Conservation (phyloP, 2,888 invertebrate species). For the Stenodera caucasica region DNA sequence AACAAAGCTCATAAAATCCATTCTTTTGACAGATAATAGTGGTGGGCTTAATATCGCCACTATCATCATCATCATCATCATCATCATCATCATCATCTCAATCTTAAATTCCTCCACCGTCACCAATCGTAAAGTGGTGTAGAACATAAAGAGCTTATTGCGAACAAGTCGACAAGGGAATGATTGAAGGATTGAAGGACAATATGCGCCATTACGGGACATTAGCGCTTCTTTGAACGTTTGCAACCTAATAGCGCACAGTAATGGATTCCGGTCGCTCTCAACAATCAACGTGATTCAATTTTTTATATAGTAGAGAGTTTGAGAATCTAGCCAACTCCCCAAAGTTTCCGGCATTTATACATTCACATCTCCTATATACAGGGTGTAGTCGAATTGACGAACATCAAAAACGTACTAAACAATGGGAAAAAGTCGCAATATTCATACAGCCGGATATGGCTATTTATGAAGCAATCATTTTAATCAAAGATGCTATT, state of each 20-base stretch:
- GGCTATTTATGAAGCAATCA: too few relatives aligned
- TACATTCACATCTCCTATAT: too few relatives aligned
- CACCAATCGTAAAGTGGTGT: conserved; percentile 26
- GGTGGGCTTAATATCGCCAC: not conserved
- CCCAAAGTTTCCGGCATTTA: conserved; percentile 2
- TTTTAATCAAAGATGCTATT: too few relatives aligned
- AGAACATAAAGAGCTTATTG: conserved; percentile 50
- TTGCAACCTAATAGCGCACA: conserved; percentile 51
- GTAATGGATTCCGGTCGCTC: conserved; percentile 53
- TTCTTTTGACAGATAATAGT: not conserved
- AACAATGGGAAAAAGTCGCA: too few relatives aligned
- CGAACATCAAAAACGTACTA: too few relatives aligned
- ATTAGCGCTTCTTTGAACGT: conserved; percentile 54
- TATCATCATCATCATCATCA: not conserved
- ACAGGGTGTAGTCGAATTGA: too few relatives aligned
- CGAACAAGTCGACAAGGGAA: conserved; percentile 40
- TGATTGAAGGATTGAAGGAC: conserved; percentile 52
- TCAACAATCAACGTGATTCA: conserved; percentile 53
- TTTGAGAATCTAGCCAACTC: conserved; percentile 39
- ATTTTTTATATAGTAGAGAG: conserved; percentile 39
- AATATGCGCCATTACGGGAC: conserved; percentile 53
- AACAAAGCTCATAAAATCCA: not conserved
- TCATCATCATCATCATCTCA: conserved; percentile 1
- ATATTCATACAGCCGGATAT: too few relatives aligned
- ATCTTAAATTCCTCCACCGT: not conserved